A percentile compares a stretch with the other conserved stretches of the same genome.
Conservation (phyloP, 2,113 vertebrate species). For the Elaphurus davidianus region DNA sequence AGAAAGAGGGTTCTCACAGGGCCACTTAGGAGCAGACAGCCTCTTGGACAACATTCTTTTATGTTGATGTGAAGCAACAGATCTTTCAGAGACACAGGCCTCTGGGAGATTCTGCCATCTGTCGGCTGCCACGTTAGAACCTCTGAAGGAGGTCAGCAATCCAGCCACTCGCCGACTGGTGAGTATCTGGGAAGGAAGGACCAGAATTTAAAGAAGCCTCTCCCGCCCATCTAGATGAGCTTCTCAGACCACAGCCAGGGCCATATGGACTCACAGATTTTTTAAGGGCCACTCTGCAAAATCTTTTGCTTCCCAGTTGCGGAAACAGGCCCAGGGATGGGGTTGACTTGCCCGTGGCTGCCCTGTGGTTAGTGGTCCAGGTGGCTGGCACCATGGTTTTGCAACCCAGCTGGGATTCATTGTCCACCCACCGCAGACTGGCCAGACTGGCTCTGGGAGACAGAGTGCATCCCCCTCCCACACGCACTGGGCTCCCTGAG, state of each 20-base stretch:
- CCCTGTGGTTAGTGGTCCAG: background rate
- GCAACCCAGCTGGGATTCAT: background rate
- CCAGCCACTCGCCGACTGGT: background rate
- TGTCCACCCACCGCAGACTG: background rate
- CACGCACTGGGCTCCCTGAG: background rate
- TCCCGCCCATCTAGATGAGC: background rate
- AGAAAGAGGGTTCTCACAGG: background rate
- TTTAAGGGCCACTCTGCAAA: background rate
- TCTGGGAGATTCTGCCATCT: background rate
- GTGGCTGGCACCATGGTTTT: background rate
- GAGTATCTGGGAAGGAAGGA: background rate
- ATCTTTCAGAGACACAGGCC: background rate
- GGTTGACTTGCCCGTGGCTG: background rate
- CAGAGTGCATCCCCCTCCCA: accelerated
- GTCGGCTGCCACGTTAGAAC: background rate
- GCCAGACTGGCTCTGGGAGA: background rate
- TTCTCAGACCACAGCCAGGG: background rate
- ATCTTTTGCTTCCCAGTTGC: background rate
- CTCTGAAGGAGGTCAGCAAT: background rate
- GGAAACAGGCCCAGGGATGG: background rate
- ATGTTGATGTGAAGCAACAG: background rate
- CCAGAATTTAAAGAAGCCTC: background rate
- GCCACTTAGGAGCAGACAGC: constrained; percentile 11
- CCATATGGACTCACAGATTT: background rate
- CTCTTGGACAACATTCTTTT: background rate